These are phyloP conservation scores for Nemapogon koenigi DNA, from an alignment of 2,888 invertebrate genomes.

Conservation along the genomic window DNA sequence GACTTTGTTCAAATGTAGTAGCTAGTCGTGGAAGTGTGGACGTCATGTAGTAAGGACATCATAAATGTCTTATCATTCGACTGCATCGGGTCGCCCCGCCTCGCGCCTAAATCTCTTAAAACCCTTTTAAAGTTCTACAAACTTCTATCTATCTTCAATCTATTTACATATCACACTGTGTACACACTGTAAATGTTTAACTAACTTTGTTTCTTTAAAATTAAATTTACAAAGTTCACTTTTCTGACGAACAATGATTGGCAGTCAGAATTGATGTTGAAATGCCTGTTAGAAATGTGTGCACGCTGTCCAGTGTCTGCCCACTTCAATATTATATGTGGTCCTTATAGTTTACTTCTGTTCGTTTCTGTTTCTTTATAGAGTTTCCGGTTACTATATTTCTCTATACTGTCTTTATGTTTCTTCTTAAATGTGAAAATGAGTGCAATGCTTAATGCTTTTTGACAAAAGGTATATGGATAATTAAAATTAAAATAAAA, in stretches of 20 bases:
- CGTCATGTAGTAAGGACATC: slow-evolving; percentile 43
- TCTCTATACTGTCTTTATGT: slow-evolving; percentile 43
- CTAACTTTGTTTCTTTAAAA: slow-evolving; percentile 4
- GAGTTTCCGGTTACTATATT: slow-evolving; percentile 40
- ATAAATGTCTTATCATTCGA: slow-evolving; percentile 29
- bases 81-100: slow-evolving; percentile 57
- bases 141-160: slow-evolving; percentile 38
- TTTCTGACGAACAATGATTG: slow-evolving; percentile 4
- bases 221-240: slow-evolving; percentile 4
- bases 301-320: slow-evolving; percentile 58
- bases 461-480: neutral
- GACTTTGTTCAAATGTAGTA: too few relatives aligned
- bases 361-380: slow-evolving; percentile 35
- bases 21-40: slow-evolving; percentile 52
- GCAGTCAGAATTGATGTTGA: slow-evolving; percentile 26
- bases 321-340: slow-evolving; percentile 62
- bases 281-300: slow-evolving; percentile 58
- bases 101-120: slow-evolving; percentile 51
- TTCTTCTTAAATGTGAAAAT: slow-evolving; percentile 23
- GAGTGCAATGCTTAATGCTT: slow-evolving; percentile 22
- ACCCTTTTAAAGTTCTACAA: slow-evolving; percentile 32
- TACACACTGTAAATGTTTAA: slow-evolving; percentile 18
- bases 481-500: too few relatives aligned
- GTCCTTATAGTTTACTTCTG: slow-evolving; percentile 45
- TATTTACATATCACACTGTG: too few relatives aligned